Conservation (phyloP, 2,113 vertebrate genomes). For the Aythya baeri region DNA sequence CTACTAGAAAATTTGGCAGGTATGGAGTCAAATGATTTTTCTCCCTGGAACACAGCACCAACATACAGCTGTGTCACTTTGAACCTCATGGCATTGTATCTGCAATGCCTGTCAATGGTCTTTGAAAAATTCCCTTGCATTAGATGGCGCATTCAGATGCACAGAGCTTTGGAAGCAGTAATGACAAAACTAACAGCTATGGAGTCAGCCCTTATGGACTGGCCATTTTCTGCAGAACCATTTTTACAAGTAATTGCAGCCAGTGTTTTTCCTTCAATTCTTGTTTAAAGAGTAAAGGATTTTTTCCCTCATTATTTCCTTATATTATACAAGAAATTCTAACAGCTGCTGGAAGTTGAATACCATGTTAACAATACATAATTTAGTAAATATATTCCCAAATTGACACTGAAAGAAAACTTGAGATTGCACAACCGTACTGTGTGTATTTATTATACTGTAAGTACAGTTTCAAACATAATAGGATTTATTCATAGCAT, state of each 20-base stretch:
- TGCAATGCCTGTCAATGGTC: background rate
- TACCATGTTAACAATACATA: constrained; percentile 11
- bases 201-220: background rate
- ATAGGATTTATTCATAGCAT: constrained; percentile 57
- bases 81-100: background rate
- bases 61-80: background rate
- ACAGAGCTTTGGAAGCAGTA: background rate
- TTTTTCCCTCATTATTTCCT: background rate
- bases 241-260: background rate
- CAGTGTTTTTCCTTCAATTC: background rate
- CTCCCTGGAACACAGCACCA: background rate
- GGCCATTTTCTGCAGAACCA: background rate
- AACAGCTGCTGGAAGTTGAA: background rate
- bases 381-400: constrained; percentile 3
- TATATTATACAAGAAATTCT: background rate
- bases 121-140: background rate
- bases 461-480: constrained; percentile 52
- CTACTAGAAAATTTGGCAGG: background rate
- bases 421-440: background rate
- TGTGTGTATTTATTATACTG: constrained; percentile 20
- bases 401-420: background rate
- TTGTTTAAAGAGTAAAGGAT: constrained; percentile 8
- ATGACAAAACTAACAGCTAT: background rate
- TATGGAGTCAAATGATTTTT: background rate
- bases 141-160: background rate